Base-by-base conservation (phyloP, 2,797 vertebrate genomes). In the Acanthopagrus latus region DNA sequence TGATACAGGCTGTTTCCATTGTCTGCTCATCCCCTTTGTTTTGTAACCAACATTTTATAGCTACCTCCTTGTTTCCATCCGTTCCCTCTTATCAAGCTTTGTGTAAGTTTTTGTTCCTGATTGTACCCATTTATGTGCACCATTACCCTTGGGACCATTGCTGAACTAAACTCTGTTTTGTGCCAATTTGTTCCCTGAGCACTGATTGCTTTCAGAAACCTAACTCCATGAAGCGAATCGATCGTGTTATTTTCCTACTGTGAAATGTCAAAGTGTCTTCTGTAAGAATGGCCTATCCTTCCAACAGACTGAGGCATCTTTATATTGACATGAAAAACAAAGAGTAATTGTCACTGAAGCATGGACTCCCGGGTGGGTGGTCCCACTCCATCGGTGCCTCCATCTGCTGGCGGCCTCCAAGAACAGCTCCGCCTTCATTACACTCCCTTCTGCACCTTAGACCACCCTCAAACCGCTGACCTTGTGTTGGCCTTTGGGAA, bases 391-490 rank as follows among this genome's bases (percentile, higher is more conserved):
- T 85, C 64, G 78, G 72, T 59, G 64, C 80, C 75, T 86, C 81
- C 85, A 83, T 77, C 86, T 85, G 80, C 68, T 65, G 67, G 86
- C 67, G 73, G 63, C 38, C 50, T 69, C n/a, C 29, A 71, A 38
- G 44, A 87, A 63, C 55, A 67, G 72, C 81, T 81, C 74, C 48
- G 25, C 76, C 72, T 69, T 86, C 33, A 25, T 63, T 60, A 33
- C 6, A 11, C 14, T 71, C 59, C 51, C 67, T 71, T 66, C 74
- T 57, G 60, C 77, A 64, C 57, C 52, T 0, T 58, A 50, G 90
- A 90, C 93, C 92, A 93, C 90, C 87, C 81, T 92, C 84, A 78
- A 74, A 87, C 76, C 44, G 25, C 84, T 94, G 92, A 95, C 92
- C 90, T 81, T 67, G 77, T 66, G 50, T 84, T 94, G 86, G 89